These are phyloP conservation scores for Trinorchestia longiramus DNA, from an alignment of 1,140 invertebrate species.

Conservation along the genomic window DNA sequence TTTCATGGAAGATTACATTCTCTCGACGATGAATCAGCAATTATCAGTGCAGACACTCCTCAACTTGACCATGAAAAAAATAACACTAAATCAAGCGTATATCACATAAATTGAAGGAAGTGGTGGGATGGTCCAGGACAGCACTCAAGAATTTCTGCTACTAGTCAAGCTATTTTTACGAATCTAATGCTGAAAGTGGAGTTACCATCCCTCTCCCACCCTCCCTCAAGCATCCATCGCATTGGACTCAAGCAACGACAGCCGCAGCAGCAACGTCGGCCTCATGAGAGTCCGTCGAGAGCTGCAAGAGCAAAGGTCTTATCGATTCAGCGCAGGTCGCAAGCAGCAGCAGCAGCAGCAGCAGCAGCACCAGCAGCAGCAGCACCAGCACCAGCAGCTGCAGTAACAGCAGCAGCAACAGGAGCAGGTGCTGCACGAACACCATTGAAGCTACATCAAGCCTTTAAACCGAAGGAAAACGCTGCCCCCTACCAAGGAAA, in stretches of 20 bases:
- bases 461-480: not conserved
- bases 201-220: not conserved
- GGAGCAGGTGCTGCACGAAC: not conserved
- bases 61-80: too few relatives aligned
- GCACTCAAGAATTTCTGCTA: not conserved
- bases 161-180: not conserved
- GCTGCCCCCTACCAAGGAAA: too few relatives aligned
- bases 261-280: not conserved
- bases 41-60: too few relatives aligned
- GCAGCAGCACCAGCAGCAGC: not conserved
- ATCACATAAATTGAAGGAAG: too few relatives aligned
- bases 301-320: constrained; percentile 12
- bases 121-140: not conserved
- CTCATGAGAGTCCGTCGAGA: not conserved
- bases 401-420: not conserved
- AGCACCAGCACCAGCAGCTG: not conserved
- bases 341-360: constrained; percentile 20
- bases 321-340: constrained; percentile 6
- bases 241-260: not conserved
- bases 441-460: not conserved
- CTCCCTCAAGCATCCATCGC: constrained; percentile 18
- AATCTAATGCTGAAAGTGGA: not conserved
- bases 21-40: too few relatives aligned
- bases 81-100: too few relatives aligned
- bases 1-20: too few relatives aligned